Percentiles rank a stretch among this genome's conserved stretches.
phyloP scores from a whole-genome alignment of 53 echinoderm and acorn worm species.

The Astropecten irregularis region DNA sequence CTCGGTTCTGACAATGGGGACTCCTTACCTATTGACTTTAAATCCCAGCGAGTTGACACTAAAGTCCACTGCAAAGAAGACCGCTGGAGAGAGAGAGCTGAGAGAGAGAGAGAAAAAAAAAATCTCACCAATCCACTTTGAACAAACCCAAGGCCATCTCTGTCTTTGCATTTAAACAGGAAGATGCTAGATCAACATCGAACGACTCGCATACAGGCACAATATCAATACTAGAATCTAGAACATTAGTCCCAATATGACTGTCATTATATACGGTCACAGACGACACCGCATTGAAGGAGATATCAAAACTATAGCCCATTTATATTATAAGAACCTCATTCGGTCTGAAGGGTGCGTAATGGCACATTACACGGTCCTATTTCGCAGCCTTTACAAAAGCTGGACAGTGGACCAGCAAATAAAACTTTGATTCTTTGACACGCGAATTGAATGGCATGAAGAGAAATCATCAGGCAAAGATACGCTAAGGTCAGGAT shows the following conservation, averaged over 20 bases:
- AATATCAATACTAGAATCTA: constrained; percentile 13
- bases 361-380: constrained; percentile 12
- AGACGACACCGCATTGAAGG: constrained; percentile 16
- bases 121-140: too few species aligned
- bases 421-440: constrained; percentile 7
- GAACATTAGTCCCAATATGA: constrained; percentile 43
- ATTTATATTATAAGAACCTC: constrained; percentile 13
- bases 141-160: not conserved
- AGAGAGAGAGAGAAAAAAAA: too few species aligned
- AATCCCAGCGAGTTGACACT: constrained; percentile 5
- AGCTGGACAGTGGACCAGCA: not conserved
- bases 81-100: too few species aligned
- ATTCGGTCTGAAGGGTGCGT: constrained; percentile 21
- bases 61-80: not conserved
- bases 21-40: constrained; percentile 6
- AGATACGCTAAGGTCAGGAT: too few species aligned
- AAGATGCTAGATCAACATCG: constrained; percentile 14
- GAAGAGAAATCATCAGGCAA: too few species aligned
- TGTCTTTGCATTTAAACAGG: constrained; percentile 1
- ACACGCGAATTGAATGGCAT: too few species aligned
- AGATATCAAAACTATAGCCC: constrained; percentile 6
- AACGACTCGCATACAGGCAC: not conserved
- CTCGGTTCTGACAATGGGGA: not conserved
- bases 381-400: not conserved
- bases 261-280: constrained; percentile 40